phyloP scores from a whole-genome alignment of 2,113 vertebrate species.

The Poeciliopsis prolifica region DNA sequence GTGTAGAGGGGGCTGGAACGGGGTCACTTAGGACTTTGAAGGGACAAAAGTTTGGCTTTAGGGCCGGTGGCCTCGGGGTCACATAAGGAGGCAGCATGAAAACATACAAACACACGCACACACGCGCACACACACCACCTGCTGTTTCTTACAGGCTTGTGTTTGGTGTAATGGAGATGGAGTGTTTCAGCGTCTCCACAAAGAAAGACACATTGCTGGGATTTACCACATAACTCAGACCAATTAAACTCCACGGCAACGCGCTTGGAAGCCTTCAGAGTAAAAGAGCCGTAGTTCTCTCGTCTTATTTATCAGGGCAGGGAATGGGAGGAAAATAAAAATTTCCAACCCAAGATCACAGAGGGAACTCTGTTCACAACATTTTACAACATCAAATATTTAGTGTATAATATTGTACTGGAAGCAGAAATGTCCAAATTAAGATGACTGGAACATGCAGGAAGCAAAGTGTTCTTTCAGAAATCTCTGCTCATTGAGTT shows the following conservation, averaged over 20 bases:
- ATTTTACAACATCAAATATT: not conserved
- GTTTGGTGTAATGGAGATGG: slow-evolving; percentile 65
- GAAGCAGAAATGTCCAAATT: not conserved
- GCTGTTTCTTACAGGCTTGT: slow-evolving; percentile 62
- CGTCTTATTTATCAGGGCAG: not conserved
- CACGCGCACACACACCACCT: slow-evolving; percentile 67
- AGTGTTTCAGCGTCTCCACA: slow-evolving; percentile 48
- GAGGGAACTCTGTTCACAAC: not conserved
- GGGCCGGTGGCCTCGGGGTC: slow-evolving; percentile 65
- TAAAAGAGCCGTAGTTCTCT: not conserved
- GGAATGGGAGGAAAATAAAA: not conserved
- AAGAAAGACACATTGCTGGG: slow-evolving; percentile 45
- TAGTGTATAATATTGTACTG: not conserved
- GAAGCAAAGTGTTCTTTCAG: not conserved
- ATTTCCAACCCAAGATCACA: not conserved
- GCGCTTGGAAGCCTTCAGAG: not conserved
- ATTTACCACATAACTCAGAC: slow-evolving; percentile 44
- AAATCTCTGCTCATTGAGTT: not conserved
- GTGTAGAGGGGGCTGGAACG: slow-evolving; percentile 24
- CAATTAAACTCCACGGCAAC: slow-evolving; percentile 35
- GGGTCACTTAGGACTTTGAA: slow-evolving; percentile 61
- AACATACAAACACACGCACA: slow-evolving; percentile 36
- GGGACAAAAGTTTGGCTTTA: slow-evolving; percentile 64
- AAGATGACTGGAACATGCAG: not conserved
- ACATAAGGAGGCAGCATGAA: slow-evolving; percentile 55